Base-by-base conservation (phyloP, 1,140 invertebrate species). In the Atta texana region DNA sequence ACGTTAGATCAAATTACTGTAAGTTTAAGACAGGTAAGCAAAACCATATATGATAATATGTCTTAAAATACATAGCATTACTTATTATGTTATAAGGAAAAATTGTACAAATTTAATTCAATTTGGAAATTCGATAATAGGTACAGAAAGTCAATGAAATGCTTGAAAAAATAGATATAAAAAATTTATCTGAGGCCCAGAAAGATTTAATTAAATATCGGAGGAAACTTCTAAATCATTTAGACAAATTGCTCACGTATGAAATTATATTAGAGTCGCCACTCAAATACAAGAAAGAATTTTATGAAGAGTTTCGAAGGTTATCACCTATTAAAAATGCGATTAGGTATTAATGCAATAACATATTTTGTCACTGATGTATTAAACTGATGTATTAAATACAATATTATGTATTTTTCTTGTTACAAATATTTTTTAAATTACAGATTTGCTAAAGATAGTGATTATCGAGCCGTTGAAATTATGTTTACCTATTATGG, bases 401-500 rank as follows among this genome's bases (percentile, higher is more conserved):
- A 34, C 31, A 34, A 34, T 34, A 51, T 10, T 51, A 51, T 69
- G 12, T 59, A 24, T 28, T 24, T 87, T 69, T 64, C 6, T 57
- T 78, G 74, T 28, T 21, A 39, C 39, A 3, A 72, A 74, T 74
- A 80, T 39, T 85, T 80, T 66, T 21, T 82, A 24, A 81, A 81
- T 34, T 84, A 59, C 16, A 91, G 89, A 88, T 91, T 96, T 91
- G 95, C 96, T 0, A 96, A 96, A 91, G 95, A 96, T 85, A 95
- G 96, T 68, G 96, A 97, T 94, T 95, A 96, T 85, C 93, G 93
- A 86, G 96, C 96, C 85, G 96, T 98, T 34, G 96, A 97, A 82
- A 96, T 96, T 59, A 96, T 98, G 88, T 96, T 98, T 24, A 97
- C 96, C 3, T 97, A 97, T 92, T 96, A 98, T 82, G 97, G 97